Conservation (phyloP, 2,113 vertebrate species). For the Ctenodactylus gundi region DNA sequence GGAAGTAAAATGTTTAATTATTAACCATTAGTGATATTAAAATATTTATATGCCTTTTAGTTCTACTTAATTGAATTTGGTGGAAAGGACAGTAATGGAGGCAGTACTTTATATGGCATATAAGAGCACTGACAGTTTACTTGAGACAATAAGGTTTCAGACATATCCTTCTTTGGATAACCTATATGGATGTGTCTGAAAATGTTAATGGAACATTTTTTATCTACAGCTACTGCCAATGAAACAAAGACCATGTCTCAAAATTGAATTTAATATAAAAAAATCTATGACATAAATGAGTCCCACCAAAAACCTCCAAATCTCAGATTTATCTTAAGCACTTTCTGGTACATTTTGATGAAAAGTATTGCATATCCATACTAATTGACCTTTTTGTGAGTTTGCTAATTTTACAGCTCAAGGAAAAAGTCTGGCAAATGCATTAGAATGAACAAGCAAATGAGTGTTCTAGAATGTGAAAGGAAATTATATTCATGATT, state of each 20-base stretch:
- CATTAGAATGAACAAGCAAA: not conserved
- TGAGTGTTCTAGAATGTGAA: not conserved
- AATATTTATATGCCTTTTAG: conserved; percentile 67
- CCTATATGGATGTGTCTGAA: not conserved
- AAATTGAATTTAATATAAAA: not conserved
- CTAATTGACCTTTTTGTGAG: not conserved
- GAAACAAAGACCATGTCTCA: not conserved
- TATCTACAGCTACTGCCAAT: not conserved
- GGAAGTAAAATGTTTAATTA: conserved; percentile 65
- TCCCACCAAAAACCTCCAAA: not conserved
- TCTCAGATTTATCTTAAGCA: not conserved
- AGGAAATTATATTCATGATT: conserved; percentile 59
- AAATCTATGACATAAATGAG: not conserved
- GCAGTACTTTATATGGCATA: not conserved
- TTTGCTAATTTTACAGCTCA: not conserved
- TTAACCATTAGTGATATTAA: conserved; percentile 64
- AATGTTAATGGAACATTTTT: conserved; percentile 18
- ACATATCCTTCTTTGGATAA: not conserved
- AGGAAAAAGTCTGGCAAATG: conserved; percentile 20
- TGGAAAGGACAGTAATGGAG: not conserved
- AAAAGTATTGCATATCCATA: not conserved
- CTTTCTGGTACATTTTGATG: not conserved
- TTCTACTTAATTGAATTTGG: conserved; percentile 45
- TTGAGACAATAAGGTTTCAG: conserved; percentile 24
- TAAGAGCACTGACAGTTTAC: not conserved